Evolutionary conservation across 64 coral and sea anemone genomes (phyloP).

Genomic region (Porites australiensis): DNA sequence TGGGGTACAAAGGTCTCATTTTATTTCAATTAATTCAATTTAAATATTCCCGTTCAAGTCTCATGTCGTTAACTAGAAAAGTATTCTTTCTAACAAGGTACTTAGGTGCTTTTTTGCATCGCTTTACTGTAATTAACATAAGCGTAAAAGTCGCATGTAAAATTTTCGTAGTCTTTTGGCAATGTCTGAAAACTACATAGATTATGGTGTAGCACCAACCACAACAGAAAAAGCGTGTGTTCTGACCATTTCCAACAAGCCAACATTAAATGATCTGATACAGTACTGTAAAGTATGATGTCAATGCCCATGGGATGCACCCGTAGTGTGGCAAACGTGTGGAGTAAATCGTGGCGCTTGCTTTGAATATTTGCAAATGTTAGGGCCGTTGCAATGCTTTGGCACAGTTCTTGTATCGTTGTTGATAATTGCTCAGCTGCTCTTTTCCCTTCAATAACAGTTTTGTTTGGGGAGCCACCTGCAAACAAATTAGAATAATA

Average conservation of each 20-base stretch:
- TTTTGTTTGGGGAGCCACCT: background rate
- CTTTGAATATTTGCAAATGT: conserved; percentile 13
- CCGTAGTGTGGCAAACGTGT: background rate
- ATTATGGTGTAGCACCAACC: background rate
- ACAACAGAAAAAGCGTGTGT: background rate
- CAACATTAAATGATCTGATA: no score
- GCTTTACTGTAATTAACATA: no score
- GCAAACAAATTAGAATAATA: conserved; percentile 19
- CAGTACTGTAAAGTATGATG: no score
- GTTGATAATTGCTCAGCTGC: background rate
- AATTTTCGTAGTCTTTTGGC: background rate
- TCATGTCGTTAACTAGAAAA: no score
- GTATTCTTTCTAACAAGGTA: no score
- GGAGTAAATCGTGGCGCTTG: background rate
- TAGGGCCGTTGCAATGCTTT: background rate
- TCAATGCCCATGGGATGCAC: background rate
- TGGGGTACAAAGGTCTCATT: no score
- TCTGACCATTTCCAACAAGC: no score
- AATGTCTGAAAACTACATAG: background rate
- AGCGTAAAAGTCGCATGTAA: background rate
- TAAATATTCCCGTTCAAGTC: no score
- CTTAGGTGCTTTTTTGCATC: no score
- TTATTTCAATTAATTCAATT: no score
- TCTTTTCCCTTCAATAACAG: conserved; percentile 2
- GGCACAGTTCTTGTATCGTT: background rate